Evolutionary conservation across 1,140 invertebrate genomes (phyloP).

Genomic region (Drosophila arawakana): DNA sequence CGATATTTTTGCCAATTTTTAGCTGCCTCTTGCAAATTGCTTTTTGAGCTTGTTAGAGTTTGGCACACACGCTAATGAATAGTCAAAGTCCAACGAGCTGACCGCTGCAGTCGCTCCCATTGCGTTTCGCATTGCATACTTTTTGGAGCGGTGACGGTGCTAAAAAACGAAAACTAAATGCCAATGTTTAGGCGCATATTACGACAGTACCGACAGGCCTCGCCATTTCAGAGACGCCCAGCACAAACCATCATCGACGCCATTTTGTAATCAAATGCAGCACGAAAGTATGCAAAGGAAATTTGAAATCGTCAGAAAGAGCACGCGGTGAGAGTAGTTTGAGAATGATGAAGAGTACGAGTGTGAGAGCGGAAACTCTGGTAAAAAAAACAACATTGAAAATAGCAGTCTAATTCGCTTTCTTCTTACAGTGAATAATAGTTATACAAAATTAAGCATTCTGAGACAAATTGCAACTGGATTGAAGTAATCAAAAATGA

Average conservation of each 20-base stretch:
- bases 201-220: constrained; percentile 48
- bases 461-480: too few relatives aligned
- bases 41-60: constrained; percentile 83
- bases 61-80: constrained; percentile 74
- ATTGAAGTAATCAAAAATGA: too few relatives aligned
- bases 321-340: neutral
- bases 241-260: constrained; percentile 36
- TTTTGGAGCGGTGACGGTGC: constrained; percentile 26
- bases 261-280: constrained; percentile 79
- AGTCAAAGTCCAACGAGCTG: constrained; percentile 67
- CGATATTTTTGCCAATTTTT: constrained; percentile 82
- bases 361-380: neutral
- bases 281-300: constrained; percentile 77
- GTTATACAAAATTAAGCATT: neutral
- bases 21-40: constrained; percentile 72
- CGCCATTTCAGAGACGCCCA: constrained; percentile 19
- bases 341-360: neutral
- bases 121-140: constrained; percentile 51
- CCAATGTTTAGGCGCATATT: constrained; percentile 77
- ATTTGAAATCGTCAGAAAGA: constrained; percentile 41
- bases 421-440: constrained; percentile 60
- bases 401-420: constrained; percentile 39
- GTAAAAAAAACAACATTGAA: neutral
- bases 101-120: constrained; percentile 20
- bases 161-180: constrained; percentile 75